Conservation (phyloP, 2,113 vertebrate genomes). For the Sardina pilchardus region DNA sequence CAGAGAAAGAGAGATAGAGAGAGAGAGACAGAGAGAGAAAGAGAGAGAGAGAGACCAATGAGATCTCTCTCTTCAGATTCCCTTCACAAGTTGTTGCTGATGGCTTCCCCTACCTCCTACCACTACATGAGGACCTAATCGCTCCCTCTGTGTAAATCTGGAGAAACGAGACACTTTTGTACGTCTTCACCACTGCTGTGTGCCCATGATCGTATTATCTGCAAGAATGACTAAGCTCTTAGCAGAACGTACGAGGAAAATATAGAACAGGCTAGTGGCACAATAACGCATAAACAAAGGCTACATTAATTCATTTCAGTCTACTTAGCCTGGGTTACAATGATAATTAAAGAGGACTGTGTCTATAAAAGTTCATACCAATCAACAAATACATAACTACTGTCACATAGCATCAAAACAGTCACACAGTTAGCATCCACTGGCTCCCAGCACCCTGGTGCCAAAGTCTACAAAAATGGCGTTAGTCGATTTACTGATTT, state of each 20-base stretch:
- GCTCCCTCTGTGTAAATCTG: background rate
- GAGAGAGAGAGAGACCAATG: background rate
- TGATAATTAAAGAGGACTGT: background rate
- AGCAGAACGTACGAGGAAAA: background rate
- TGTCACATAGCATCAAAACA: background rate
- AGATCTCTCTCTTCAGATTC: background rate
- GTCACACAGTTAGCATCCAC: background rate
- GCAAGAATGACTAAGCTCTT: background rate
- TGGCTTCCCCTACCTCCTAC: background rate
- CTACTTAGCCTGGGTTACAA: background rate
- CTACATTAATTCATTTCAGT: background rate
- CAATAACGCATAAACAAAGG: background rate
- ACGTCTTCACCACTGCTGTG: background rate
- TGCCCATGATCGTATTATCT: background rate
- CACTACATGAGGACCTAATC: background rate
- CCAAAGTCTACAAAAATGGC: background rate
- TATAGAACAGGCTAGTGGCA: background rate
- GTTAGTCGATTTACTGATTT: slow-evolving; percentile 8
- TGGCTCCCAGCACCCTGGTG: background rate
- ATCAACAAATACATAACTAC: background rate
- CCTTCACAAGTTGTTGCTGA: background rate
- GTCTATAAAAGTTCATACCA: background rate
- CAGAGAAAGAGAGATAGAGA: background rate
- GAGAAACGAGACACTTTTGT: background rate
- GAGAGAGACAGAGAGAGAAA: background rate